Percentiles rank a stretch among this genome's conserved stretches.
phyloP scores from a whole-genome alignment of 2,888 invertebrate genomes.

The Argyresthia goedartella region DNA sequence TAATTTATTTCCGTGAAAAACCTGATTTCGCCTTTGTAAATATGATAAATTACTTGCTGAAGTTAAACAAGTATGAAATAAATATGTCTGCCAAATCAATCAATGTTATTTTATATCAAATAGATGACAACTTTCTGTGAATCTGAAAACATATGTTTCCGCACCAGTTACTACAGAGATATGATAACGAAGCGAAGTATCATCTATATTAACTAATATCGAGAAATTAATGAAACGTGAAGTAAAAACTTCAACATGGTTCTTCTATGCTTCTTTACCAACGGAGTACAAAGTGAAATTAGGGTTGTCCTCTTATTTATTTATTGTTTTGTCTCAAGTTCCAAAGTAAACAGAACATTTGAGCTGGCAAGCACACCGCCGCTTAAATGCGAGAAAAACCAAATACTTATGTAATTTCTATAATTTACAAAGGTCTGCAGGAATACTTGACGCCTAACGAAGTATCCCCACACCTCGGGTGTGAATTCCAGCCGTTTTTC shows the following conservation, averaged over 20 bases:
- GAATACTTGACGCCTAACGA: conserved; percentile 30
- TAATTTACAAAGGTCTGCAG: conserved; percentile 7
- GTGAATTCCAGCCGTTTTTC: conserved; percentile 30
- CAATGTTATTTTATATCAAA: background rate
- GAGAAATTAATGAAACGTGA: no score
- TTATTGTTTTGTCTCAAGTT: no score
- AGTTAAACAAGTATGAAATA: conserved; percentile 62
- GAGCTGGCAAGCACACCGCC: no score
- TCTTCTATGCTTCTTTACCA: no score
- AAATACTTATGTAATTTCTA: conserved; percentile 31
- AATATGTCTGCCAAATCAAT: conserved; percentile 69
- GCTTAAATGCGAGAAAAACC: conserved; percentile 29
- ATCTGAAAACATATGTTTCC: no score
- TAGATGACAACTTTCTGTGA: no score
- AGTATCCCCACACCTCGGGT: conserved; percentile 36
- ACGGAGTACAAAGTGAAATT: no score
- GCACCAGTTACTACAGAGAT: no score
- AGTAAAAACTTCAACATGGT: no score
- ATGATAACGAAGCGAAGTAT: no score
- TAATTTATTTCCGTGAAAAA: conserved; percentile 65
- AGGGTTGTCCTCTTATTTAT: no score
- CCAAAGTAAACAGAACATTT: background rate
- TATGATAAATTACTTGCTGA: conserved; percentile 52
- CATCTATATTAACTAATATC: no score
- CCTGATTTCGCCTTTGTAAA: conserved; percentile 61